Evolutionary conservation across 2,113 vertebrate genomes (phyloP), one percentile per base, ranked within the genome.

Genomic region (Mystacornis crossleyi): DNA sequence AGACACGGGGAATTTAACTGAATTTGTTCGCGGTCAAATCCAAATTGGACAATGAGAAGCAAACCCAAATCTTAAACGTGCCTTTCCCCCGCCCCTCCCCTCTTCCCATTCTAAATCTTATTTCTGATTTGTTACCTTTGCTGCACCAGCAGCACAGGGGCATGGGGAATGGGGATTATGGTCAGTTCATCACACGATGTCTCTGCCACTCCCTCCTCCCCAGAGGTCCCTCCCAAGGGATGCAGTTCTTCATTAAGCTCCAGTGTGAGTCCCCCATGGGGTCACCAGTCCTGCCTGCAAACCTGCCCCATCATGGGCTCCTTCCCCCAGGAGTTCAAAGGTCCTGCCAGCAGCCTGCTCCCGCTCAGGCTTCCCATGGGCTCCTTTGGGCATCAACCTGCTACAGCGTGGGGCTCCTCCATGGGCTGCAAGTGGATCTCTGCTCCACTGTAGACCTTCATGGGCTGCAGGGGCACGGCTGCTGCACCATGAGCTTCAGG

Each of bases 101-200:
- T 75, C 11, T 48, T 75, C 10, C n/a, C 25, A 40, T 14, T 17
- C 20, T 54, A 47, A 69, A 54, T 26, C n/a, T n/a, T 36, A 11
- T 58, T 58, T 53, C n/a, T 0, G 0, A 4, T 34, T 42, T 67
- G 18, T 45, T 61, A 34, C 70, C 25, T 48, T 53, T n/a, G 14
- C 9, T 16, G 8, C 34, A 6, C 17, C 62, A 42, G 54, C 12
- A 45, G 19, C 12, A 5, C 29, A 34, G 54, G 29, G 9, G 12
- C 11, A 25, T 5, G 6, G 33, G 13, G n/a, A 60, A 33, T 4
- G 8, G n/a, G 17, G 12, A 6, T 34, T 40, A 15, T 6, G 25
- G 24, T 34, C 54, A 26, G 25, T 18, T 67, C 45, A 74, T n/a
- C 28, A 21, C 53, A 40, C 0, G 0, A 13, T 36, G 36, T 60